Conservation (phyloP, 1,140 invertebrate genomes). For the Drosophila eugracilis region DNA sequence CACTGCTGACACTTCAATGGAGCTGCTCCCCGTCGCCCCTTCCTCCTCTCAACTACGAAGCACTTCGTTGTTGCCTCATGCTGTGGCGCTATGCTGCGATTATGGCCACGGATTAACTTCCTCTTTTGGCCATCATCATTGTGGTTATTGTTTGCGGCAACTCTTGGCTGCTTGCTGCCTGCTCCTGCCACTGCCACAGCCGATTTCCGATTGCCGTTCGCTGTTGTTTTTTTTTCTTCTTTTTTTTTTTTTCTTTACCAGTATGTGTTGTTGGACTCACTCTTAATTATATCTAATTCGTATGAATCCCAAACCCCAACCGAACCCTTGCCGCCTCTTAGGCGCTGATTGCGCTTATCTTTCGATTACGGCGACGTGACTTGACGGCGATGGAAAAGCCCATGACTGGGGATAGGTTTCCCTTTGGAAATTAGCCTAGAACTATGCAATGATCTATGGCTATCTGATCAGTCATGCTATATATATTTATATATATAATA, state of each 20-base stretch:
- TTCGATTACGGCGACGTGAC: slow-evolving; percentile 10
- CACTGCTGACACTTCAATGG: slow-evolving; percentile 79
- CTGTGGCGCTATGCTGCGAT: slow-evolving; percentile 81
- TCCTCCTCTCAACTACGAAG: slow-evolving; percentile 13
- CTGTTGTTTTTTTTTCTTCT: no score
- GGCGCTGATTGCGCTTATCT: slow-evolving; percentile 55
- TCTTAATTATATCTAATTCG: slow-evolving; percentile 42
- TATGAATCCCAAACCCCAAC: not conserved
- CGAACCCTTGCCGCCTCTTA: slow-evolving; percentile 47
- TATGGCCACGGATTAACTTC: slow-evolving; percentile 79
- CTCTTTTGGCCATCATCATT: slow-evolving; percentile 54
- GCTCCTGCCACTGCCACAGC: slow-evolving; percentile 16
- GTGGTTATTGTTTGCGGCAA: slow-evolving; percentile 51
- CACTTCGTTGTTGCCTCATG: slow-evolving; percentile 61
- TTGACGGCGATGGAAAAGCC: slow-evolving; percentile 31
- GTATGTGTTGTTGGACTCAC: no score
- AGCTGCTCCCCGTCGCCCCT: slow-evolving; percentile 47
- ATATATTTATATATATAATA: no score
- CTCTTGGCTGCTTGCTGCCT: no score
- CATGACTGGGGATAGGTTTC: not conserved
- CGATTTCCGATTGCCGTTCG: slow-evolving; percentile 6
- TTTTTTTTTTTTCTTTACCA: no score
- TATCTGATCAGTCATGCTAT: no score
- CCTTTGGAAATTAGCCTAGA: slow-evolving; percentile 33
- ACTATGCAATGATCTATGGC: slow-evolving; percentile 55